Conservation (phyloP, 53 echinoderm and acorn worm species). For the Holothuria leucospilota region DNA sequence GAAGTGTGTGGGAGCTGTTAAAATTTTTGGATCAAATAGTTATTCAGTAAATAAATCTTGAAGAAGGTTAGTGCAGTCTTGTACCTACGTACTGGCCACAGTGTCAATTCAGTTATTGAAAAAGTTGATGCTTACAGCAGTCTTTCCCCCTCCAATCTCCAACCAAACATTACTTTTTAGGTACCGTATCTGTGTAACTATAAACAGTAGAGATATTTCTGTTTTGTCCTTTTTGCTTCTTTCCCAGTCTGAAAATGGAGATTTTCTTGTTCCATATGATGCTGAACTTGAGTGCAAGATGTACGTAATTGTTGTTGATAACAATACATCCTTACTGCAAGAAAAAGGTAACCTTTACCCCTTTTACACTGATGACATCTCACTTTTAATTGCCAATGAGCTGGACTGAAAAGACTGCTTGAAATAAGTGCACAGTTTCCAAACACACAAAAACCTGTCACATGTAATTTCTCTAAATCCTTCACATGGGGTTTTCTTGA, state of each 20-base stretch:
- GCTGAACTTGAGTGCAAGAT: slow-evolving; percentile 96
- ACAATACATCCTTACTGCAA: slow-evolving; percentile 72
- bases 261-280: slow-evolving; percentile 94
- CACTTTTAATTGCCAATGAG: too few species aligned
- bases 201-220: neutral
- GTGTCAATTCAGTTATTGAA: too few species aligned
- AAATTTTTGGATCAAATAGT: too few species aligned
- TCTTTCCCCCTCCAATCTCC: neutral
- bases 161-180: neutral
- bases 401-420: too few species aligned
- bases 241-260: slow-evolving; percentile 70
- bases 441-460: too few species aligned
- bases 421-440: too few species aligned
- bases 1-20: too few species aligned
- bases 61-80: too few species aligned
- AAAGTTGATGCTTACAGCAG: neutral
- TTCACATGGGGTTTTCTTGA: too few species aligned
- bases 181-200: neutral
- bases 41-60: neutral
- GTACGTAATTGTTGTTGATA: slow-evolving; percentile 91
- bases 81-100: too few species aligned
- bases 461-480: too few species aligned
- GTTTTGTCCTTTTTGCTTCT: slow-evolving; percentile 13
- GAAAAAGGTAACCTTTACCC: slow-evolving; percentile 67
- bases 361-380: too few species aligned